Evolutionary conservation across 2,113 vertebrate species (phyloP).

Genomic region (Bombycilla garrulus): DNA sequence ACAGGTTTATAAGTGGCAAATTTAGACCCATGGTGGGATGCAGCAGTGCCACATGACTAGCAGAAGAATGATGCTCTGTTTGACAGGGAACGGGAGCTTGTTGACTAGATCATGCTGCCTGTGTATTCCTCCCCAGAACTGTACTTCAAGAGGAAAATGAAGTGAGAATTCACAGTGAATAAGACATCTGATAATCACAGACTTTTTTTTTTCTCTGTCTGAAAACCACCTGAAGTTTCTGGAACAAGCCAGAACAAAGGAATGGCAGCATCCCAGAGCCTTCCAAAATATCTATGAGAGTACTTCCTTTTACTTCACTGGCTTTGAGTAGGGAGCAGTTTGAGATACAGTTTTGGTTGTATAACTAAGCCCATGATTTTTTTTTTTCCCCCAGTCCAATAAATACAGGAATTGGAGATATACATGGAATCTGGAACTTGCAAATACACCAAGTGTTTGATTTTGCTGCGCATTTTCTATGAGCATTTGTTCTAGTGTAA

Average conservation of each 20-base stretch:
- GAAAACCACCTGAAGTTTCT: conserved; percentile 6
- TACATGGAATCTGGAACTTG: background rate
- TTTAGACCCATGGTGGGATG: background rate
- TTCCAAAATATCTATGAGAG: background rate
- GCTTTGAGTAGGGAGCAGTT: background rate
- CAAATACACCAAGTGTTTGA: background rate
- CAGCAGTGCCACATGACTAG: background rate
- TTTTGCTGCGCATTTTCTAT: background rate
- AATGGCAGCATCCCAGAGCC: background rate
- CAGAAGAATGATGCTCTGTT: background rate
- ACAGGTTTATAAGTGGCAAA: background rate
- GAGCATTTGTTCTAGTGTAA: background rate
- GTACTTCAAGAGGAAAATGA: background rate
- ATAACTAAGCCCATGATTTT: background rate
- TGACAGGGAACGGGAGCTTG: background rate
- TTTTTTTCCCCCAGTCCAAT: background rate
- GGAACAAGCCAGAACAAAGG: background rate
- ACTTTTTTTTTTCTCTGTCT: background rate
- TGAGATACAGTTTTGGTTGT: background rate
- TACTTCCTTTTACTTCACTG: background rate
- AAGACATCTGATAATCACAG: background rate
- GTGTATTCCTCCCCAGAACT: background rate
- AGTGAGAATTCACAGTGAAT: conserved; percentile 14
- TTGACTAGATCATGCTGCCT: background rate
- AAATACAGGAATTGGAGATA: background rate